Percentiles rank a stretch among this genome's conserved stretches.
Conservation (phyloP, 2,888 invertebrate species). For the Xylocampa areola region DNA sequence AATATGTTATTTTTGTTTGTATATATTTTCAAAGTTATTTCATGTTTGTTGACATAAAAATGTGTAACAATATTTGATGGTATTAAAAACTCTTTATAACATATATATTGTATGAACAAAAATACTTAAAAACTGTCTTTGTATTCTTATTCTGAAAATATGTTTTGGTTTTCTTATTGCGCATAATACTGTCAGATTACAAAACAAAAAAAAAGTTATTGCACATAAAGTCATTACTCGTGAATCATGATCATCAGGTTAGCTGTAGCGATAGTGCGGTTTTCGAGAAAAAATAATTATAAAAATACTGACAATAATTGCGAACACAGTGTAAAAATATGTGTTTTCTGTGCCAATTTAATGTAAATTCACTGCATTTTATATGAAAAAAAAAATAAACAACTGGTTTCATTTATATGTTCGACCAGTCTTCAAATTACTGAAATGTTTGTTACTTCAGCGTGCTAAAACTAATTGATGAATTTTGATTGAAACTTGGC, state of each 20-base stretch:
- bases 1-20: no score
- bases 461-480: no score
- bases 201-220: constrained; percentile 30
- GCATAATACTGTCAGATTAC: constrained; percentile 12
- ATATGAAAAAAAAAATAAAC: neutral
- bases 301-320: constrained; percentile 32
- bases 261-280: constrained; percentile 15
- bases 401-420: no score
- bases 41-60: no score
- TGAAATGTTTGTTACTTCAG: no score
- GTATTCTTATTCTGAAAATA: neutral
- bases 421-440: constrained; percentile 1
- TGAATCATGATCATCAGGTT: constrained; percentile 23
- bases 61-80: no score
- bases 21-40: no score
- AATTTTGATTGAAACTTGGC: no score
- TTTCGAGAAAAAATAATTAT: constrained; percentile 19
- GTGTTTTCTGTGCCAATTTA: constrained; percentile 27
- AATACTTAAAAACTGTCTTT: neutral
- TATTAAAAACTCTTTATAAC: no score
- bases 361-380: constrained; percentile 1
- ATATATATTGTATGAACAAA: no score
- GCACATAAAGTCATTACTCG: constrained; percentile 10
- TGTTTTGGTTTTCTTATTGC: neutral
- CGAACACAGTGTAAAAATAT: constrained; percentile 4